These are phyloP conservation scores for Drosophila sordidula DNA, from an alignment of 2,888 invertebrate genomes.

Conservation along the genomic window DNA sequence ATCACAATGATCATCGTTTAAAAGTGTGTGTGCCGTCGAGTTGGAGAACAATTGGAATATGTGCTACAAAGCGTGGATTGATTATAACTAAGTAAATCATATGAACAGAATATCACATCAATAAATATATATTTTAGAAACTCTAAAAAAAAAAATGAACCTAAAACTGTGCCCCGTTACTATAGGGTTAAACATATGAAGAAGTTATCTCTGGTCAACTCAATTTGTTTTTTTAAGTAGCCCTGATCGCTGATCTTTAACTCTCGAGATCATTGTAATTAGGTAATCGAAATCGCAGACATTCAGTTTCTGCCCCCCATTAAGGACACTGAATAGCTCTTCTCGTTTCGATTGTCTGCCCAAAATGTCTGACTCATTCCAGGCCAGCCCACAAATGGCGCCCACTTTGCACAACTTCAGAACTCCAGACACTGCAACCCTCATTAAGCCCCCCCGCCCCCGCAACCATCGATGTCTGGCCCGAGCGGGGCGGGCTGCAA, in stretches of 20 bases:
- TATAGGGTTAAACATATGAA: not conserved
- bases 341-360: constrained; percentile 23
- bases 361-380: constrained; percentile 66
- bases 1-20: constrained; percentile 14
- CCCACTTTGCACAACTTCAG: constrained; percentile 48
- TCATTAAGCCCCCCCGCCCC: constrained; percentile 51
- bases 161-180: too few species aligned
- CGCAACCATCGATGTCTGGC: constrained; percentile 58
- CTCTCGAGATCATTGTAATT: constrained; percentile 48
- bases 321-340: constrained; percentile 6
- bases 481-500: constrained; percentile 52
- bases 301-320: not conserved
- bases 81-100: constrained; percentile 2
- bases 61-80: constrained; percentile 2
- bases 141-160: not conserved
- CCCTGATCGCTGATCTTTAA: constrained; percentile 51
- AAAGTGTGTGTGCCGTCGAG: not conserved
- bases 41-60: constrained; percentile 4
- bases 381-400: constrained; percentile 27
- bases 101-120: not conserved
- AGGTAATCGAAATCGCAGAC: constrained; percentile 6
- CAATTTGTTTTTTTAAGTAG: too few species aligned
- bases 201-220: too few species aligned
- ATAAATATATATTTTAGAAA: not conserved
- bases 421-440: constrained; percentile 71